Conservation (phyloP, 2,888 invertebrate genomes). For the Phengaris alcon region DNA sequence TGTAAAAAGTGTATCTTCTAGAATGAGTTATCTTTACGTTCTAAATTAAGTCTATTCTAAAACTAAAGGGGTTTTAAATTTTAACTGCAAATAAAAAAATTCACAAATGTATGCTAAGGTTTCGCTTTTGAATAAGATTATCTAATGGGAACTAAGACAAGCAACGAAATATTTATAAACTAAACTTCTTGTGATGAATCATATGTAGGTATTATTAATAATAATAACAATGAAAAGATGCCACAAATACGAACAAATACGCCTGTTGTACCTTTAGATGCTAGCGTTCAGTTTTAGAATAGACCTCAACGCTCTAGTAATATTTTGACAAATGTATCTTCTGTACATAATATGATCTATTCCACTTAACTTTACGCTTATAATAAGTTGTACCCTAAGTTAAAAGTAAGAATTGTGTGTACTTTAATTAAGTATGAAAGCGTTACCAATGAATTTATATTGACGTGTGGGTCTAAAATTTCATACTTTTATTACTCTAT, state of each 20-base stretch:
- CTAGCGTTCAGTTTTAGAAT: not conserved
- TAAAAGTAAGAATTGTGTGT: conserved; percentile 62
- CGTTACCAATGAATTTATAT: conserved; percentile 76
- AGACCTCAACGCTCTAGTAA: not conserved
- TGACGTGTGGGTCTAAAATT: conserved; percentile 34
- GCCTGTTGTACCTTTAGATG: not conserved
- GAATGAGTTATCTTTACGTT: conserved; percentile 13
- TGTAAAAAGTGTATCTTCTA: not conserved
- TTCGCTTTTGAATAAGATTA: no score
- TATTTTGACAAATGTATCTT: conserved; percentile 26
- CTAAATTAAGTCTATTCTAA: not conserved
- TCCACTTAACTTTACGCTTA: conserved; percentile 37
- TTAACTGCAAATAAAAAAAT: not conserved
- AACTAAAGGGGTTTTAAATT: not conserved
- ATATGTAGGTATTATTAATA: no score
- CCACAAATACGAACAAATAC: no score
- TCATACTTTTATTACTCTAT: not conserved
- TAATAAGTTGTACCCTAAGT: conserved; percentile 40
- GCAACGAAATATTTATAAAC: not conserved
- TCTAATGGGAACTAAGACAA: no score
- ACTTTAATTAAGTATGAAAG: conserved; percentile 70
- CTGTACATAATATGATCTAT: conserved; percentile 39
- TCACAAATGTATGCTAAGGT: not conserved
- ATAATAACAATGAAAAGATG: not conserved
- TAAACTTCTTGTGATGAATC: not conserved